Evolutionary conservation across 2,888 invertebrate genomes (phyloP).

Genomic region (Nasonovia ribisnigri): DNA sequence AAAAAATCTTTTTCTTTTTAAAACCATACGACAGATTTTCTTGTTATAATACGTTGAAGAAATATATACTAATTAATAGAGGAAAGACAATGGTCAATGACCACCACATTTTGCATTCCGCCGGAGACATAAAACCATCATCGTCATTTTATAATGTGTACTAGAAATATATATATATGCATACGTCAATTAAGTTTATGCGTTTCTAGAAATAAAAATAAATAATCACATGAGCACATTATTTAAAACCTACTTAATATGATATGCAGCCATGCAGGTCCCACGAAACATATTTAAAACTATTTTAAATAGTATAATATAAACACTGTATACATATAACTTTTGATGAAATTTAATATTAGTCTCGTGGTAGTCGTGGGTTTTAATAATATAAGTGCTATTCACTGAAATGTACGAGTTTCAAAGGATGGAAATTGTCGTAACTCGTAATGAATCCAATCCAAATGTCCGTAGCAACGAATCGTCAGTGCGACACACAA

Average conservation of each 20-base stretch:
- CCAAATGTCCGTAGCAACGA: not conserved
- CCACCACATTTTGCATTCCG: not conserved
- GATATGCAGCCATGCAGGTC: not conserved
- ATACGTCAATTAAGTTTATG: not conserved
- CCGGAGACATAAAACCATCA: not conserved
- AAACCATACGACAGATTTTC: not conserved
- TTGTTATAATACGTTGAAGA: not conserved
- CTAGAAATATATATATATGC: not conserved
- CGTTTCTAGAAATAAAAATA: not conserved
- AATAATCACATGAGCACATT: not conserved
- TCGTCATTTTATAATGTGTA: not conserved
- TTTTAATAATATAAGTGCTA: not conserved
- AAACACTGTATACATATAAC: not conserved
- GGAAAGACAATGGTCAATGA: not conserved
- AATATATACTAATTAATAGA: not conserved
- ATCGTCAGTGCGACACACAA: not conserved
- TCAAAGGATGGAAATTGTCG: not conserved
- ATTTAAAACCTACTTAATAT: not conserved
- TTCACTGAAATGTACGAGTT: slow-evolving; percentile 4
- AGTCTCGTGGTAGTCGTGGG: not conserved
- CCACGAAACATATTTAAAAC: not conserved
- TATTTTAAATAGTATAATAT: not conserved
- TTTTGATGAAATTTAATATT: slow-evolving; percentile 2
- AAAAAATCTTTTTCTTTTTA: not conserved
- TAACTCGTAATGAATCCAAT: not conserved